Evolutionary conservation across 2,113 vertebrate genomes (phyloP).

Genomic region (Proterorhinus semilunaris): DNA sequence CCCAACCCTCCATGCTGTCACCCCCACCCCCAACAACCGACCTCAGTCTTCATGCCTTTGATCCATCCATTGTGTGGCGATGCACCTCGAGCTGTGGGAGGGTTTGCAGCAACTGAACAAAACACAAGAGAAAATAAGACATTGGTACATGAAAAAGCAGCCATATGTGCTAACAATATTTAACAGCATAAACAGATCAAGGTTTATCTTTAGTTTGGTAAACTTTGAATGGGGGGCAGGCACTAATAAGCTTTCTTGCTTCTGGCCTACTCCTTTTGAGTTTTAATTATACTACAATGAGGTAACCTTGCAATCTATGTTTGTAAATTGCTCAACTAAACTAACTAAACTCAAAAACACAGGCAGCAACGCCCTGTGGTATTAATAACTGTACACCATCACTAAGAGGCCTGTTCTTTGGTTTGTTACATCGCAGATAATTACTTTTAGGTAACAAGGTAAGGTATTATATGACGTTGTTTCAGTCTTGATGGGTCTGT

Average conservation of each 20-base stretch:
- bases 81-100: constrained; percentile 48
- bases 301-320: too few relatives aligned
- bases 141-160: constrained; percentile 19
- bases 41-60: constrained; percentile 56
- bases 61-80: constrained; percentile 67
- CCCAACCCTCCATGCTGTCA: constrained; percentile 2
- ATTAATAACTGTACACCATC: neutral
- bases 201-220: neutral
- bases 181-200: constrained; percentile 8
- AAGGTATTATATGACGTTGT: too few relatives aligned
- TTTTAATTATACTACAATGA: too few relatives aligned
- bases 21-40: constrained; percentile 55
- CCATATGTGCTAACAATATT: neutral
- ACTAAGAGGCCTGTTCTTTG: neutral
- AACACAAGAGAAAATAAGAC: constrained; percentile 14
- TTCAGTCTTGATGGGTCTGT: too few relatives aligned
- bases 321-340: too few relatives aligned
- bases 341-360: too few relatives aligned
- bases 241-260: too few relatives aligned
- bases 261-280: too few relatives aligned
- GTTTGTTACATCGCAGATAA: neutral
- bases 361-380: neutral
- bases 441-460: too few relatives aligned
- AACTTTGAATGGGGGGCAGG: too few relatives aligned
- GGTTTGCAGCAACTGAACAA: constrained; percentile 27